Evolutionary conservation across 2,113 vertebrate species (phyloP), one percentile per base, ranked within the genome.

Genomic region (Limanda limanda): DNA sequence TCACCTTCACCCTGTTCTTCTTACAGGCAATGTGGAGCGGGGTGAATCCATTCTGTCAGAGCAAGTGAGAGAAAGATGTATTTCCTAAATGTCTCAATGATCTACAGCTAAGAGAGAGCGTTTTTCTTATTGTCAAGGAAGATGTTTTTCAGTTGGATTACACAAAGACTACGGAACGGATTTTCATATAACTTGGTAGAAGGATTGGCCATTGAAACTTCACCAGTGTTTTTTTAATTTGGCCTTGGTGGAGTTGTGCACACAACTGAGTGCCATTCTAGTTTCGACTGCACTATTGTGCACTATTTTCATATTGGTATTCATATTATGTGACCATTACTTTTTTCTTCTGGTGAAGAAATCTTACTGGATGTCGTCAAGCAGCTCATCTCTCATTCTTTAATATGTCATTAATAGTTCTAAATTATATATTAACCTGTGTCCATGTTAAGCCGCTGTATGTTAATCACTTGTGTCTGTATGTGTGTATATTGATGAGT

Each of bases 1-100:
- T 99, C 94, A 99, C 98, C 94, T 99, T 99, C 93, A 99, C 97
- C 91, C 98, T 94, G 93, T 99, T 99, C 96, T 99, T 99, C 96
- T 99, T 99, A 94, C 98, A 99, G 91, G 98, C 98, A 86, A 99
- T 99, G 93, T 99, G 98, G 90, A 99, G 96, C 76, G 98, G 98
- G 90, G 98, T 99, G 93, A 99, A 99, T 90, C 98, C 98, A 81
- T 99, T 99, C 95, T 97, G 93, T 93, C 78, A 42, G 42, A 72
- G 10, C 27, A 31, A 72, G 17, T 0, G 21, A 21, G 23, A 78
- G 20, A 31, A 1, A 31, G 1, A 7, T 31, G 5, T 1, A 31
- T 31, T 31, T 31, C 1, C 31, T 31, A 31, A 7, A 7, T 31
- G 31, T 31, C 31, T 31, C 6, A 7, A 7, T 31, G 31, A 31